Base-by-base conservation (phyloP, 1,140 invertebrate species). In the Caerostris extrusa region DNA sequence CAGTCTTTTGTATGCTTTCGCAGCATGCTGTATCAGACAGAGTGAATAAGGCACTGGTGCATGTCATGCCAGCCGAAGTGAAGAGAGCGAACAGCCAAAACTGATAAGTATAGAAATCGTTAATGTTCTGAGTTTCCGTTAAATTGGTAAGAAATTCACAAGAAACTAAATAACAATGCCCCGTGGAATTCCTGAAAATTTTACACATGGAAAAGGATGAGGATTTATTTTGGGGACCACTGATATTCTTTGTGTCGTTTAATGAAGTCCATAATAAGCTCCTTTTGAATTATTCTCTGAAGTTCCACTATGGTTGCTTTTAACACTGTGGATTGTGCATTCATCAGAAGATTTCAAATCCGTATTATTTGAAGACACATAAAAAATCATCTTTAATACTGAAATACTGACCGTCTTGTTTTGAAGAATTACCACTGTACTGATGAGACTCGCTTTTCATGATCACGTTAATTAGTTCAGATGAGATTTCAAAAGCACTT, bases 111-210 rank as follows among this genome's bases (percentile, higher is more conserved):
- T 81, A 58, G 5, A 89, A 69, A 7, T 67, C 57, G 10, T 7
- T 55, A 14, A 57, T 7, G 14, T 71, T 34, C 19, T 3, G 10
- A 4, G 10, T 50, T 8, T 71, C 8, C 6, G 19, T 17, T 3
- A n/a, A 69, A 67, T 55, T 57, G 92, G 71, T 17, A 67, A 53
- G 3, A 93, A 7, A 10, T 95, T 58, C 61, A 95, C 87, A 12
- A 95, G 69, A 5, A 95, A 56, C 77, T 95, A 95, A 56, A 95
- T 95, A 1, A 94, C 95, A 61, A 95, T 61, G 87, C 96, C 95
- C 19, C 95, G 95, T 88, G 95, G 95, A 8, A 95, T 86, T 60
- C 95, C 95, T 89, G 95, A 95, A 67, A 96, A 95, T 8, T 19
- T 6, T 71, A 19, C 69, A 71, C 8, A 8, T 8, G 8, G 69